Evolutionary conservation across 2,888 invertebrate species (phyloP).

Genomic region (Drosophila kambysellisi): DNA sequence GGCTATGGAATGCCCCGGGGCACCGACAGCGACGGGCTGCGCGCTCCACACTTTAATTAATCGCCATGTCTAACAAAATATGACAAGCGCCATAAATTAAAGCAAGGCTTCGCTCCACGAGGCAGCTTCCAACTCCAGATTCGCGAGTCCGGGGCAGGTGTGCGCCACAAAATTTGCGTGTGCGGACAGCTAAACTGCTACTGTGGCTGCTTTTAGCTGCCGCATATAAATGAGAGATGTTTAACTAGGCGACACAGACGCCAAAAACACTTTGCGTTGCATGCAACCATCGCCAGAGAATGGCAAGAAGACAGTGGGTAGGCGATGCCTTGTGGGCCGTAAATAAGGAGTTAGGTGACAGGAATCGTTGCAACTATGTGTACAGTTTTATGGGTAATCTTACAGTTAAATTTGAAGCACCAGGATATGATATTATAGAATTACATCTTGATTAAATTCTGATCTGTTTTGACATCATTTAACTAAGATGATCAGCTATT

Average conservation of each 20-base stretch:
- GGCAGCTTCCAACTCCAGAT: constrained; percentile 16
- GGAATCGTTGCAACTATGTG: not conserved
- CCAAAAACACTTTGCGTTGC: constrained; percentile 42
- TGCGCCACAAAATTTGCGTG: constrained; percentile 74
- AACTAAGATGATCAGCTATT: not conserved
- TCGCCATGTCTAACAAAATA: constrained; percentile 80
- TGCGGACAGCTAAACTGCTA: constrained; percentile 79
- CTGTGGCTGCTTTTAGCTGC: constrained; percentile 53
- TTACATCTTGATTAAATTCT: not conserved
- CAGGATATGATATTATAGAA: not conserved
- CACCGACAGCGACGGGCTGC: not conserved
- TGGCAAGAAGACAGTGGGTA: constrained; percentile 36
- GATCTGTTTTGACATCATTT: not conserved
- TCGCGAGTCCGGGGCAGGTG: constrained; percentile 39
- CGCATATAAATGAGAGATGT: constrained; percentile 81
- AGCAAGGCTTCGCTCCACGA: constrained; percentile 34
- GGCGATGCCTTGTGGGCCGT: constrained; percentile 10
- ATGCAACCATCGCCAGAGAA: constrained; percentile 40
- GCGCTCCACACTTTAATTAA: constrained; percentile 73
- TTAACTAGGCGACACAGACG: constrained; percentile 74
- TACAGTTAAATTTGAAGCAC: not conserved
- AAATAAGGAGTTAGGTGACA: not conserved
- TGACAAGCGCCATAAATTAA: constrained; percentile 81
- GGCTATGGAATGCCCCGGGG: constrained; percentile 32
- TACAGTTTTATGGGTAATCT: not conserved